These are phyloP conservation scores for Prionailurus viverrinus DNA, from an alignment of 2,113 vertebrate genomes.

Conservation along the genomic window DNA sequence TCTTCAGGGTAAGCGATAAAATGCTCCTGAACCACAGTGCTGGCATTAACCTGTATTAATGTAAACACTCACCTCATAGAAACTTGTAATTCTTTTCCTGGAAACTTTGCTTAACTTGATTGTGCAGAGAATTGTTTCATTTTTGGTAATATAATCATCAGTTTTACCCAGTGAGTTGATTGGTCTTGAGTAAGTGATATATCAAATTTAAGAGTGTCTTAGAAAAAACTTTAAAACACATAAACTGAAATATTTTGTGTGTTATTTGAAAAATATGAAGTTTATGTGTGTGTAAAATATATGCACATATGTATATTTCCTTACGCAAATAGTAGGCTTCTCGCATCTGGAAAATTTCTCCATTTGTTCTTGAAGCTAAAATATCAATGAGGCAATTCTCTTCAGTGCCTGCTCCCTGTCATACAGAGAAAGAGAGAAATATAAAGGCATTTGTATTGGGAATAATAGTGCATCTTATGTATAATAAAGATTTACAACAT, in stretches of 20 bases:
- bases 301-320: not conserved
- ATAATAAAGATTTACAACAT: not conserved
- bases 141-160: not conserved
- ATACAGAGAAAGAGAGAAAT: slow-evolving; percentile 57
- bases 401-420: slow-evolving; percentile 87
- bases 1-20: not conserved
- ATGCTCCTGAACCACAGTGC: not conserved
- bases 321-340: slow-evolving; percentile 90
- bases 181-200: not conserved
- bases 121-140: not conserved
- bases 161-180: not conserved
- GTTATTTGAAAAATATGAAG: slow-evolving; percentile 10
- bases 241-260: not conserved
- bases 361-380: slow-evolving; percentile 90
- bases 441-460: not conserved
- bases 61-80: not conserved
- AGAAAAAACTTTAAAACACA: not conserved
- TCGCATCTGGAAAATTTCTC: slow-evolving; percentile 89
- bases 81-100: not conserved
- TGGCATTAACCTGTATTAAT: not conserved
- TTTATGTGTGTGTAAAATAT: not conserved
- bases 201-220: not conserved
- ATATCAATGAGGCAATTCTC: slow-evolving; percentile 91
- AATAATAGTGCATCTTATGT: not conserved
- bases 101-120: slow-evolving; percentile 9